Base-by-base conservation (phyloP, 1,140 invertebrate genomes). In the Drosophila kikkawai region DNA sequence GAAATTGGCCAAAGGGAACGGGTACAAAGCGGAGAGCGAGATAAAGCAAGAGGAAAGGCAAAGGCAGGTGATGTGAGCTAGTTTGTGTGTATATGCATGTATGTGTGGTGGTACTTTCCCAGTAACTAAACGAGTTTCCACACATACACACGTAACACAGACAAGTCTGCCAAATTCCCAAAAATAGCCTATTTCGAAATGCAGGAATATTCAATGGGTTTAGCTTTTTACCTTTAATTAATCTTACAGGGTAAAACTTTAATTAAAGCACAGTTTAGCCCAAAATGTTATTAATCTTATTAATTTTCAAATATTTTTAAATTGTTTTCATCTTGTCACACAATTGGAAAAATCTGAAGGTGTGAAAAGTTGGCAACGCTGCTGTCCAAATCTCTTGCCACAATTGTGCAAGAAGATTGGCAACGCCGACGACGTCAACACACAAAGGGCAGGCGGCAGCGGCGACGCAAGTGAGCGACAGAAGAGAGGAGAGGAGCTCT, bases 1-100 rank as follows among this genome's bases (percentile, higher is more conserved):
- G 36, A 77, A 84, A 84, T 84, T 80, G 70, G 76, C 71, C 61
- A 71, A 50, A 36, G 32, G 65, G 55, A 42, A 37, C 39, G 68
- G 34, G 57, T 19, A 36, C 34, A 13, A 19, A 39, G 26, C 26
- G 44, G 26, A 45, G 17, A 47, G 48, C 29, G n/a, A 67, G 39
- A 70, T 67, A 48, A 67, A 68, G 63, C 63, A 37, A 32, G 67
- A 45, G 67, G 22, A 69, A 64, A 67, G 44, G 39, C 58, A 29
- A 74, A 50, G 70, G 50, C 37, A 73, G 53, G 60, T 67, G 73
- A 60, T 61, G 63, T 39, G 63, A 61, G 37, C 17, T 58, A n/a
- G 19, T 42, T 29, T 29, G 26, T 29, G 26, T 29, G 37, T 53
- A 3, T 36, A 22, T 39, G 26, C 63, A 39, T 63, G 57, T 63